A percentile compares a stretch with the other conserved stretches of the same genome.
These are phyloP conservation scores for Protonibea diacanthus DNA, from an alignment of 2,797 vertebrate species.

Conservation along the genomic window DNA sequence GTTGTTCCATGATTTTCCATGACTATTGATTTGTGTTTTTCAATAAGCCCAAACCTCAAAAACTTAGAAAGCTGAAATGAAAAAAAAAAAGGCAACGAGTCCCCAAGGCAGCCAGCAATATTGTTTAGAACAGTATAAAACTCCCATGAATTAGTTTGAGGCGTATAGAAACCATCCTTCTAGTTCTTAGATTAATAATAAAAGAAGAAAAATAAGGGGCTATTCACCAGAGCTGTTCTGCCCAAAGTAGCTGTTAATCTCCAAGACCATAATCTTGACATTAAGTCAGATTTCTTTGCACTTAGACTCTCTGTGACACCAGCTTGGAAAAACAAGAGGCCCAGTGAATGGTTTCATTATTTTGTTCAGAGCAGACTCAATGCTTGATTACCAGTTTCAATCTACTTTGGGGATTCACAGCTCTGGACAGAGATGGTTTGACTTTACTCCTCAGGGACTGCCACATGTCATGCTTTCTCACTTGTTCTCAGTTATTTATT, in stretches of 20 bases:
- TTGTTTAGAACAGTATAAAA: slow-evolving; percentile 32
- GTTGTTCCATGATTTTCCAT: slow-evolving; percentile 40
- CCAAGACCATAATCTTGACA: slow-evolving; percentile 15
- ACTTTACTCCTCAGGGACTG: slow-evolving; percentile 40
- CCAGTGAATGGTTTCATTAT: slow-evolving; percentile 13
- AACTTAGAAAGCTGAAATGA: slow-evolving; percentile 52
- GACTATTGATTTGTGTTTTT: slow-evolving; percentile 72
- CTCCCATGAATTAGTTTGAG: slow-evolving; percentile 21
- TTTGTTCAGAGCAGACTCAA: not conserved
- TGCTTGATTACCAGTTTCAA: slow-evolving; percentile 12
- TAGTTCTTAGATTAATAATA: slow-evolving; percentile 15
- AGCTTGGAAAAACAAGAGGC: not conserved
- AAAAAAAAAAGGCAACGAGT: slow-evolving; percentile 48
- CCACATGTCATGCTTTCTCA: slow-evolving; percentile 10
- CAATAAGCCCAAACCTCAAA: slow-evolving; percentile 55
- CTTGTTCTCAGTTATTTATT: slow-evolving; percentile 7
- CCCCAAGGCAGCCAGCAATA: slow-evolving; percentile 39
- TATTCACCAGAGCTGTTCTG: slow-evolving; percentile 33
- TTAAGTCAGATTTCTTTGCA: slow-evolving; percentile 10
- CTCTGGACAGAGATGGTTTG: slow-evolving; percentile 28
- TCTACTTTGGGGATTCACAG: slow-evolving; percentile 23
- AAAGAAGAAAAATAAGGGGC: not conserved
- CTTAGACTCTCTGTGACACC: slow-evolving; percentile 10
- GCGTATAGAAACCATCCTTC: slow-evolving; percentile 13
- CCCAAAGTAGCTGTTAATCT: slow-evolving; percentile 29